These are phyloP conservation scores for Petaurus breviceps DNA, from an alignment of 2,113 vertebrate species.

Conservation along the genomic window DNA sequence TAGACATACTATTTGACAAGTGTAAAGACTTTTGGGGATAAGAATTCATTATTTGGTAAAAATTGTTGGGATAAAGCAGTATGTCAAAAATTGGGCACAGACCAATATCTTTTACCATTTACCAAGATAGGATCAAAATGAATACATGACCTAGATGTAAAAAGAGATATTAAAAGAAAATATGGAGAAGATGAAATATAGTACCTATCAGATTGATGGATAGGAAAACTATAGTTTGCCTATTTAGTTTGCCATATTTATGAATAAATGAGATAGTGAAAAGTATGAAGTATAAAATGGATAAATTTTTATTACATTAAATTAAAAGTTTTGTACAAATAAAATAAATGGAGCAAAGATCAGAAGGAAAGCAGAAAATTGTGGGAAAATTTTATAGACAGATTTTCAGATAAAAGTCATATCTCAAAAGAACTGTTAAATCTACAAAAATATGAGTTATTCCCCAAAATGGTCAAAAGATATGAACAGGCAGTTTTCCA, in stretches of 20 bases:
- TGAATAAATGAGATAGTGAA: background rate
- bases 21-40: background rate
- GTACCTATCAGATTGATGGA: too few species aligned
- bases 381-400: background rate
- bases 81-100: background rate
- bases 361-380: background rate
- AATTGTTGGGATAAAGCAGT: background rate
- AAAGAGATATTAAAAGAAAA: background rate
- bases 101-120: background rate
- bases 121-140: background rate
- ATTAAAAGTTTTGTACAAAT: background rate
- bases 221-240: too few species aligned
- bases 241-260: too few species aligned
- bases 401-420: background rate
- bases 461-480: background rate
- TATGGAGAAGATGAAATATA: background rate
- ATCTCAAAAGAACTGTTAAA: background rate
- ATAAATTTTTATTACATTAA: background rate
- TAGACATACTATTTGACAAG: background rate
- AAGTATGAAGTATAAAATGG: background rate
- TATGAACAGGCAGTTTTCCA: background rate
- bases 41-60: background rate
- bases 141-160: background rate
- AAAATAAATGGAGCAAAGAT: background rate
- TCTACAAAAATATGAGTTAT: background rate